These are phyloP conservation scores for Cephus rjabovi DNA, from an alignment of 2,888 invertebrate species.

Conservation along the genomic window DNA sequence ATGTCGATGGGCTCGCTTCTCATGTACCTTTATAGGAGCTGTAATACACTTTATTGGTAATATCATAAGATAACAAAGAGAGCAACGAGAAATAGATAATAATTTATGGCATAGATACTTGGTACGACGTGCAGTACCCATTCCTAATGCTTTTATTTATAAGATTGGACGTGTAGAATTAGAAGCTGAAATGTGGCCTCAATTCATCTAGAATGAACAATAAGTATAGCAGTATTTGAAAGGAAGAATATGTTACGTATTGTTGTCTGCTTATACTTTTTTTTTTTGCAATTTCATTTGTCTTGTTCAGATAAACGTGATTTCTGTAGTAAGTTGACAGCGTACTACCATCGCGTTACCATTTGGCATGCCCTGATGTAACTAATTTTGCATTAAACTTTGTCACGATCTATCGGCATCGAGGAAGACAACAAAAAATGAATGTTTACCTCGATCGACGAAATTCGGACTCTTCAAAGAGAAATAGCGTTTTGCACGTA, in stretches of 20 bases:
- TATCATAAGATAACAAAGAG: not conserved
- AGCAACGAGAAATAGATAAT: not conserved
- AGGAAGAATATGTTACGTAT: not conserved
- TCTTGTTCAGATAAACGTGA: not conserved
- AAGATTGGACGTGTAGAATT: not conserved
- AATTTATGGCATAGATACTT: not conserved
- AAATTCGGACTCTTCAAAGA: no score
- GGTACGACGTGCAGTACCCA: not conserved
- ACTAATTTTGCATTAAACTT: constrained; percentile 34
- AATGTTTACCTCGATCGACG: no score
- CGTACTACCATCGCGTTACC: constrained; percentile 2
- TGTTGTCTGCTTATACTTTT: not conserved
- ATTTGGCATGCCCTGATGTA: constrained; percentile 36
- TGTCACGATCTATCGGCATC: not conserved
- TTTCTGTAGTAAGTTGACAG: not conserved
- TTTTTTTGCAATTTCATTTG: not conserved
- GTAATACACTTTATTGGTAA: not conserved
- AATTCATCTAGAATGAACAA: not conserved
- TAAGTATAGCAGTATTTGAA: not conserved
- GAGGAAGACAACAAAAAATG: not conserved
- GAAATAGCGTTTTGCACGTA: no score
- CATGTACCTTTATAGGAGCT: not conserved
- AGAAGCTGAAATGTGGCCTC: not conserved
- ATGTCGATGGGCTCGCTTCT: not conserved
- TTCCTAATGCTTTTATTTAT: not conserved